These are phyloP conservation scores for Drosophila basisetae DNA, from an alignment of 2,888 invertebrate species.

Conservation along the genomic window DNA sequence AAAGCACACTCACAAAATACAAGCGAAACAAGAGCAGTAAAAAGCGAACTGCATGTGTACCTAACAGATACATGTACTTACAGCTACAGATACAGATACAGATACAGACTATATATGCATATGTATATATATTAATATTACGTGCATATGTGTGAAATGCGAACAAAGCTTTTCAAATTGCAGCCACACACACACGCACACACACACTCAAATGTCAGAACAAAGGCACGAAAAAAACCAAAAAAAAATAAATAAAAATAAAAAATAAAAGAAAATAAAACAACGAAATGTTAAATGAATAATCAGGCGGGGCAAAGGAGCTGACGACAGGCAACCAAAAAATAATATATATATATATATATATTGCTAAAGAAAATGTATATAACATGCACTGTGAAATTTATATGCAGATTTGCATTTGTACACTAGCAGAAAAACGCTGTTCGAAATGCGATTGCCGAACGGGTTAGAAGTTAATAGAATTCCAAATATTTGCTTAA, in stretches of 20 bases:
- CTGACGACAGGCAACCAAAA: slow-evolving; percentile 1
- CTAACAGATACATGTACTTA: slow-evolving; percentile 40
- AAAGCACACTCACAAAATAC: slow-evolving; percentile 15
- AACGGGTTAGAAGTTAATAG: neutral
- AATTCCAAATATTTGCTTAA: neutral
- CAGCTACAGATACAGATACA: slow-evolving; percentile 12
- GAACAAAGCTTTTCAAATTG: slow-evolving; percentile 75
- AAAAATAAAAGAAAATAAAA: slow-evolving; percentile 18
- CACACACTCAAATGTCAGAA: slow-evolving; percentile 41
- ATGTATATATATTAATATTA: neutral
- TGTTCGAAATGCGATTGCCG: neutral
- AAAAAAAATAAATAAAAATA: slow-evolving; percentile 3
- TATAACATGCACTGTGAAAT: slow-evolving; percentile 2
- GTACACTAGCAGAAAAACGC: neutral
- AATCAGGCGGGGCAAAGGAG: slow-evolving; percentile 18
- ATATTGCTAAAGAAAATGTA: slow-evolving; percentile 21
- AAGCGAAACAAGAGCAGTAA: slow-evolving; percentile 29
- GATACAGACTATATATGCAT: slow-evolving; percentile 5
- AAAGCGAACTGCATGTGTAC: slow-evolving; percentile 49
- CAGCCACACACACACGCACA: slow-evolving; percentile 10
- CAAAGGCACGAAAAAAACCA: slow-evolving; percentile 54
- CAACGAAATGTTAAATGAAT: slow-evolving; percentile 32
- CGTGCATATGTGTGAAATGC: slow-evolving; percentile 25
- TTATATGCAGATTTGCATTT: neutral
- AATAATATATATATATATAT: slow-evolving; percentile 6